These are phyloP conservation scores for Drosophila differens DNA, from an alignment of 2,888 invertebrate species.

Conservation along the genomic window DNA sequence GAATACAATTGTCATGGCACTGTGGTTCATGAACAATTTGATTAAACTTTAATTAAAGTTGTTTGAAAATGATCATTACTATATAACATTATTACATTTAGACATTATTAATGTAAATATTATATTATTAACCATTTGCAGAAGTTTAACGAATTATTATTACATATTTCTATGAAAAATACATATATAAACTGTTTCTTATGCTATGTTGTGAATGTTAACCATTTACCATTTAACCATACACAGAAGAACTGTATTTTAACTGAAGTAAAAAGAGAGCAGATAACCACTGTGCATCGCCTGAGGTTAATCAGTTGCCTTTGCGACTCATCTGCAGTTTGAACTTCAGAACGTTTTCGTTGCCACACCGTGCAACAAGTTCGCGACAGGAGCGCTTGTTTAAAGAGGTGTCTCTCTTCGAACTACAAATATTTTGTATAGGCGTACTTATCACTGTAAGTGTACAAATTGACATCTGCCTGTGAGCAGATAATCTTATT, in stretches of 20 bases:
- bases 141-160: background rate
- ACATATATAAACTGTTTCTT: background rate
- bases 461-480: background rate
- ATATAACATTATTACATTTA: background rate
- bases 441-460: conserved; percentile 7
- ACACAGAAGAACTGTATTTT: background rate
- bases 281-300: conserved; percentile 32
- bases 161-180: background rate
- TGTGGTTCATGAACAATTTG: background rate
- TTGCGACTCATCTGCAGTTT: background rate
- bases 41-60: background rate
- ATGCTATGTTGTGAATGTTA: background rate
- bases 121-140: background rate
- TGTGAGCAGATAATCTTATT: background rate
- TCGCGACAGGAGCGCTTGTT: conserved; percentile 11
- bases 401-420: background rate
- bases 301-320: conserved; percentile 6
- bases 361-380: conserved; percentile 42
- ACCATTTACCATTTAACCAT: background rate
- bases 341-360: conserved; percentile 40
- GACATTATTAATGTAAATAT: background rate
- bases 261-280: background rate
- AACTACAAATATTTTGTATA: background rate
- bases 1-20: background rate
- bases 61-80: background rate